Percentiles rank a stretch among this genome's conserved stretches.
phyloP scores from a whole-genome alignment of 2,797 vertebrate species.

The Sebastolobus alascanus region DNA sequence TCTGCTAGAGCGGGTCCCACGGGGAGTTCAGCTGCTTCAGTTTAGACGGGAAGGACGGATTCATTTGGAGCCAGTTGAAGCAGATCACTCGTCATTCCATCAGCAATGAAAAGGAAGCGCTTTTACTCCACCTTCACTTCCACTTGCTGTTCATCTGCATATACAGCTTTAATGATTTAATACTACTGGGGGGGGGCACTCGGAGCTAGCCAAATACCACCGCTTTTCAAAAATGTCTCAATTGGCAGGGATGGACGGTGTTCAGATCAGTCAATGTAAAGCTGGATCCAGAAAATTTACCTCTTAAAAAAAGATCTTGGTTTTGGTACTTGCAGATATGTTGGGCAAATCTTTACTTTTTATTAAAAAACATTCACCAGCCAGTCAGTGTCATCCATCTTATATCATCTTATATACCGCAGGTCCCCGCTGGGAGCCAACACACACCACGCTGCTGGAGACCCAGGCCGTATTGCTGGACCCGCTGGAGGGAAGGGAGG shows the following conservation, averaged over 20 bases:
- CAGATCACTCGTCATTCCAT: constrained; percentile 62
- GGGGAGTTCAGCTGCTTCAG: constrained; percentile 45
- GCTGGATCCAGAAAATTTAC: not conserved
- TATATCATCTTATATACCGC: too few relatives aligned
- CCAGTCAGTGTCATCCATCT: not conserved
- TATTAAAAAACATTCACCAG: not conserved
- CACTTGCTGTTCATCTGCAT: constrained; percentile 36
- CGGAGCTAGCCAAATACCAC: not conserved
- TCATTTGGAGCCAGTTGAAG: constrained; percentile 47
- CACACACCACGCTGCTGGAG: too few relatives aligned
- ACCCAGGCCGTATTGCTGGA: too few relatives aligned
- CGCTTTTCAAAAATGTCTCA: constrained; percentile 7
- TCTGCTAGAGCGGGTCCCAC: constrained; percentile 37
- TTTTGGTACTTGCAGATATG: not conserved
- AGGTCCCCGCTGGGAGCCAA: too few relatives aligned
- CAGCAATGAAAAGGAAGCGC: constrained; percentile 31
- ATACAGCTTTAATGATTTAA: constrained; percentile 32
- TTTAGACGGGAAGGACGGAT: constrained; percentile 55
- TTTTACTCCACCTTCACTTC: constrained; percentile 45
- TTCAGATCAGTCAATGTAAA: constrained; percentile 13
- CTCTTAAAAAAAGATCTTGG: not conserved
- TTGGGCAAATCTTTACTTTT: not conserved
- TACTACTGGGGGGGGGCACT: constrained; percentile 14
- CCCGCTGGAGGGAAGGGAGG: too few relatives aligned
- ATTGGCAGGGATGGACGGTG: not conserved